These are phyloP conservation scores for Andrena trimmerana DNA, from an alignment of 2,888 invertebrate species.

Conservation along the genomic window DNA sequence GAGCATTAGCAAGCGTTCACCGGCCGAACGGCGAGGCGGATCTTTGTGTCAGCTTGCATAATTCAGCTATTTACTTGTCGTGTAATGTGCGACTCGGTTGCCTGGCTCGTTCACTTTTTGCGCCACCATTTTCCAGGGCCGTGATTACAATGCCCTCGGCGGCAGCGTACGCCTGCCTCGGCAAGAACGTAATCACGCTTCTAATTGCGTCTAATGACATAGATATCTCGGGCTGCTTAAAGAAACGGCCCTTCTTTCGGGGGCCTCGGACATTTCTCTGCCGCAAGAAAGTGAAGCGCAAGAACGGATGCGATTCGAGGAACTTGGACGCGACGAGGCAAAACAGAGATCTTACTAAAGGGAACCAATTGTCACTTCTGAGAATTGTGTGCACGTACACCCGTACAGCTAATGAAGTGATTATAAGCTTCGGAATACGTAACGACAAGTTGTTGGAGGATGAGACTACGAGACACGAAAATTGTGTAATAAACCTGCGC, in stretches of 20 bases:
- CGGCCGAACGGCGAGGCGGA: conserved; percentile 25
- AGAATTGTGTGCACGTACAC: not conserved
- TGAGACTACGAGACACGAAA: too few relatives aligned
- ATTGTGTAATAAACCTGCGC: too few relatives aligned
- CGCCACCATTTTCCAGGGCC: conserved; percentile 32
- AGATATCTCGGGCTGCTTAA: not conserved
- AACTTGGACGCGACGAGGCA: not conserved
- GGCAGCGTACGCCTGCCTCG: not conserved
- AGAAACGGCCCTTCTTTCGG: not conserved
- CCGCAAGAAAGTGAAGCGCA: not conserved
- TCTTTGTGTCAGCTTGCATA: conserved; percentile 59
- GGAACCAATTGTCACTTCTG: conserved; percentile 9
- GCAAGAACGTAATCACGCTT: conserved; percentile 40
- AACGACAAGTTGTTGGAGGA: not conserved
- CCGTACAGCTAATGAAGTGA: not conserved
- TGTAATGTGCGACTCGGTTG: conserved; percentile 27
- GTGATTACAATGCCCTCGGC: conserved; percentile 24
- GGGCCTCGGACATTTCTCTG: conserved; percentile 5
- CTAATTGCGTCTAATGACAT: conserved; percentile 36
- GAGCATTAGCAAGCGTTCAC: conserved; percentile 55
- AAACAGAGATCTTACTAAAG: not conserved
- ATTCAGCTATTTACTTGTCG: conserved; percentile 55
- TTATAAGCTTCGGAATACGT: conserved; percentile 1
- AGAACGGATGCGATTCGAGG: not conserved
- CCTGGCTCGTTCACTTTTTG: conserved; percentile 12